These are phyloP conservation scores for Mionectes olivaceus DNA, from an alignment of 2,797 vertebrate genomes.

Conservation along the genomic window DNA sequence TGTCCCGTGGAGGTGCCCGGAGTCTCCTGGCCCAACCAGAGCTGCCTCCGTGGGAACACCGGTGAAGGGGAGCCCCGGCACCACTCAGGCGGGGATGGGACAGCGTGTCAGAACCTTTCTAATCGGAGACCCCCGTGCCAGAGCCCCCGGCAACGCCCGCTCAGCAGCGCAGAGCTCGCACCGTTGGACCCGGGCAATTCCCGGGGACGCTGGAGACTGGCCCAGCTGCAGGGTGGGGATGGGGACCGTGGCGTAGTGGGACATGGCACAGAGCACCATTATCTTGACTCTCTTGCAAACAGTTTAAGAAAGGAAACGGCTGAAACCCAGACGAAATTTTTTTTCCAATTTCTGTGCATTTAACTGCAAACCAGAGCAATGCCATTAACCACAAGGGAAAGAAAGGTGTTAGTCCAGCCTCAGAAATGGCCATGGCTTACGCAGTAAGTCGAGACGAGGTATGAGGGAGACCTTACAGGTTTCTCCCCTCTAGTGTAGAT, in stretches of 20 bases:
- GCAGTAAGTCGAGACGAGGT: no score
- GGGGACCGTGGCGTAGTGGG: no score
- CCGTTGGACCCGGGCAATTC: no score
- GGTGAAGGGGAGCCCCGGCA: neutral
- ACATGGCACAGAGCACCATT: neutral
- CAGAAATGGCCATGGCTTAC: neutral
- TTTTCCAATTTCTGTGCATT: neutral
- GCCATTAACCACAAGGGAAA: neutral
- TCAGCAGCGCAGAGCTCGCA: no score
- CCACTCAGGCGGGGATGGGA: neutral
- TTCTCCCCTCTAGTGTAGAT: no score
- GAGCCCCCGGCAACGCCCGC: neutral
- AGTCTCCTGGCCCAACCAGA: no score
- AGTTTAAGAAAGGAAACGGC: neutral
- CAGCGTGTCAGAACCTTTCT: neutral
- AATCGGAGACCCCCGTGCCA: neutral
- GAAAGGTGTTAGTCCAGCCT: no score
- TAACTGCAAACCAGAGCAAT: neutral
- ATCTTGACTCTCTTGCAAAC: no score
- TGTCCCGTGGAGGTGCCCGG: neutral
- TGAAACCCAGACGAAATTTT: neutral
- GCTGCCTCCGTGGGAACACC: neutral
- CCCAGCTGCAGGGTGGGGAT: neutral
- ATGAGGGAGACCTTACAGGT: no score
- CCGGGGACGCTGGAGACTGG: no score